phyloP scores from a whole-genome alignment of 1,140 invertebrate species.

The Megathymus violae region DNA sequence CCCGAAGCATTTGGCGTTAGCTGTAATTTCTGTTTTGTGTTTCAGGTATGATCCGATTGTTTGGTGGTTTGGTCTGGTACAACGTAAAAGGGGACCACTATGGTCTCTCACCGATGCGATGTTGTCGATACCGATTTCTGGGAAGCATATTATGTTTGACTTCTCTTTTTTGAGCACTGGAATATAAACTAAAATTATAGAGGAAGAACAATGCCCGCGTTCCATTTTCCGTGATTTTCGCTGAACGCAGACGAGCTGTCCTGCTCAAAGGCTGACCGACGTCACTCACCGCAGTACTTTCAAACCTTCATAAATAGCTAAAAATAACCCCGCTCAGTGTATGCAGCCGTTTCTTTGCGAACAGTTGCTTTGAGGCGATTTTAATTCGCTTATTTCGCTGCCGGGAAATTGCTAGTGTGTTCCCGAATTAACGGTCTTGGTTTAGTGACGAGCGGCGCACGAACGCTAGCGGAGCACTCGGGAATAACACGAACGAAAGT shows the following conservation, averaged over 20 bases:
- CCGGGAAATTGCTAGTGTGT: conserved; percentile 70
- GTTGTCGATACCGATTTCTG: too few species aligned
- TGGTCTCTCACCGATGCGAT: too few species aligned
- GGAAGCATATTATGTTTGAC: too few species aligned
- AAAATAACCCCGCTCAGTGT: conserved; percentile 61
- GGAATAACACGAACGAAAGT: too few species aligned
- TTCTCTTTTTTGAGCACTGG: too few species aligned
- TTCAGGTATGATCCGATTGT: too few species aligned
- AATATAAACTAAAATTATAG: too few species aligned
- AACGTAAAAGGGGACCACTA: too few species aligned
- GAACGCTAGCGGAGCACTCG: too few species aligned
- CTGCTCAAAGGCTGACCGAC: conserved; percentile 66
- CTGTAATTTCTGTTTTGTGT: too few species aligned
- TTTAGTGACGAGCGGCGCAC: conserved; percentile 13
- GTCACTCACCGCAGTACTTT: conserved; percentile 55
- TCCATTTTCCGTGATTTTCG: conserved; percentile 23
- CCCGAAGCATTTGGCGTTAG: too few species aligned
- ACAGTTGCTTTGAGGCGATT: conserved; percentile 74
- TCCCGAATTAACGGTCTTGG: conserved; percentile 56
- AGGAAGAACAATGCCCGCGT: neutral
- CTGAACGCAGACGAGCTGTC: conserved; percentile 35
- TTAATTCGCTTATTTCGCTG: conserved; percentile 78
- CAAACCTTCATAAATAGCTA: conserved; percentile 57
- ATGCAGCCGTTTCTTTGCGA: conserved; percentile 73
- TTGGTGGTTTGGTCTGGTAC: too few species aligned